Percentiles rank a stretch among this genome's conserved stretches.
These are phyloP conservation scores for Nyctereutes procyonoides DNA, from an alignment of 2,113 vertebrate species.

Conservation along the genomic window DNA sequence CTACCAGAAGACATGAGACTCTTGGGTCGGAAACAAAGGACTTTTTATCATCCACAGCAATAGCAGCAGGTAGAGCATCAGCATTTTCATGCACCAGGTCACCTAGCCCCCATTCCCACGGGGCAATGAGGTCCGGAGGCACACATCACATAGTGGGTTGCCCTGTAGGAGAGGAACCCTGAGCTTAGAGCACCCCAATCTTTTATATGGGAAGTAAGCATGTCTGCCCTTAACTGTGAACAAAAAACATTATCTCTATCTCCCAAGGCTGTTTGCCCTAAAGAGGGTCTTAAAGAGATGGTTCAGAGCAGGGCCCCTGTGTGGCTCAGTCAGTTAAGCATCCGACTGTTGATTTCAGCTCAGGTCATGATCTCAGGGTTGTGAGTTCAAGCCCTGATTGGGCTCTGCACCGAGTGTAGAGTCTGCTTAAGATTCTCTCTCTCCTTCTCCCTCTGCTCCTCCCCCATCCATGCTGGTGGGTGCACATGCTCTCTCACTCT, in stretches of 20 bases:
- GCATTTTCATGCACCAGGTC: not conserved
- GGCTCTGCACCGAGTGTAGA: not conserved
- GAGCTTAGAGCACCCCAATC: not conserved
- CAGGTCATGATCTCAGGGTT: not conserved
- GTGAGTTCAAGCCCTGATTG: not conserved
- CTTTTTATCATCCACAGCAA: not conserved
- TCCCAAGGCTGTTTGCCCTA: not conserved
- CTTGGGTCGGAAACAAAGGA: not conserved
- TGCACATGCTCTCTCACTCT: not conserved
- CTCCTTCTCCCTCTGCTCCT: not conserved
- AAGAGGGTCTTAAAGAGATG: not conserved
- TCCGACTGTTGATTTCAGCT: not conserved
- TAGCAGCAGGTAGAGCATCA: not conserved
- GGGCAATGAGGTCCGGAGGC: not conserved
- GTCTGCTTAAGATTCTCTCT: not conserved
- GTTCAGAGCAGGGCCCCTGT: not conserved
- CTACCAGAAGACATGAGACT: not conserved
- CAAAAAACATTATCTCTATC: not conserved
- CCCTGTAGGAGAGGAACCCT: not conserved
- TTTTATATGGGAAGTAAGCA: not conserved
- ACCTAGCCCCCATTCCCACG: not conserved
- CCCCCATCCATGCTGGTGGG: not conserved
- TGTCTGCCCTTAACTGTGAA: not conserved
- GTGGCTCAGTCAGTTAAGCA: not conserved
- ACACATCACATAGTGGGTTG: too few relatives aligned